Conservation (phyloP, 2,888 invertebrate species). For the Hirtodrosophila confusa region DNA sequence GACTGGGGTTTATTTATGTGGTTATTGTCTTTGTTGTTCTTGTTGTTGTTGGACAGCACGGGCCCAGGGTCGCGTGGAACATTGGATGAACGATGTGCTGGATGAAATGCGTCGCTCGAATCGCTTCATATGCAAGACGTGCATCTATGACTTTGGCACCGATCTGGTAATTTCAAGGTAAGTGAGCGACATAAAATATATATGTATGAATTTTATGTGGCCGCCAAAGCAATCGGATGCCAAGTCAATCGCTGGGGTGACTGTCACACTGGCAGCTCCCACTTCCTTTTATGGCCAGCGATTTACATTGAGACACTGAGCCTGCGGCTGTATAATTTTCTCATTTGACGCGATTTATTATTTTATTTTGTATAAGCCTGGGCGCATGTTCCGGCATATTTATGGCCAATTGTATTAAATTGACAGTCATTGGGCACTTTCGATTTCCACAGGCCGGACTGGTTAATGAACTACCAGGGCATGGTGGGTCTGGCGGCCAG, state of each 20-base stretch:
- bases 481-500: constrained; percentile 94
- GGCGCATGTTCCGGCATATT: constrained; percentile 69
- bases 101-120: constrained; percentile 93
- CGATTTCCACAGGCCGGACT: constrained; percentile 87
- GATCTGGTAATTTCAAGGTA: constrained; percentile 88
- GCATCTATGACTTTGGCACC: constrained; percentile 93
- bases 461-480: constrained; percentile 95
- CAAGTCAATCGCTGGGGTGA: constrained; percentile 14
- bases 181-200: constrained; percentile 61
- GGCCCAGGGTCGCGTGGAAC: constrained; percentile 93
- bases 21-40: constrained; percentile 57
- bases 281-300: constrained; percentile 74
- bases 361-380: constrained; percentile 71
- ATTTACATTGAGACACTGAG: constrained; percentile 69
- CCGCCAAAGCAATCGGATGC: constrained; percentile 16
- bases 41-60: constrained; percentile 84
- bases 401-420: constrained; percentile 80
- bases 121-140: constrained; percentile 93
- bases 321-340: constrained; percentile 80
- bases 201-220: constrained; percentile 14
- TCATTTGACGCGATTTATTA: constrained; percentile 82
- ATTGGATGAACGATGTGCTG: constrained; percentile 95
- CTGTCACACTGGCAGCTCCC: constrained; percentile 10
- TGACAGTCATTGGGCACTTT: constrained; percentile 77
- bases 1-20: constrained; percentile 78